Base-by-base conservation (phyloP, 2,113 vertebrate species). In the Catharus bicknelli region DNA sequence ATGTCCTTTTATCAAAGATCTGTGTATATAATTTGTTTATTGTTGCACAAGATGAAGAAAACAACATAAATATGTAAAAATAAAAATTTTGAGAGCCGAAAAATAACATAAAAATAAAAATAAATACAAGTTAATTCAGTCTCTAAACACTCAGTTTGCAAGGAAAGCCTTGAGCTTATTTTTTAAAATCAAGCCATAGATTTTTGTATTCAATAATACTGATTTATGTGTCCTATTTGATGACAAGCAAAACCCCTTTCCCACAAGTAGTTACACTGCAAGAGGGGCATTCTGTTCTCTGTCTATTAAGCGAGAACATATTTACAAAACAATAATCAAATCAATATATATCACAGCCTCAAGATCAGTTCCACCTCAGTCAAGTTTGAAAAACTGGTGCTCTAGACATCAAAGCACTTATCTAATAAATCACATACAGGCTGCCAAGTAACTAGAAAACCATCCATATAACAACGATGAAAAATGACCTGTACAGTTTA, bases 381-480 rank as follows among this genome's bases (percentile, higher is more conserved):
- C 51, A 88, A 72, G 55, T 86, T 88, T 92, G 77, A 94, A 94
- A 95, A 96, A 93, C 73, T 68, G 50, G 50, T 84, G 34, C 67
- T 75, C 3, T 67, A 91, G 76, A 83, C 82, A 94, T 79, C 80
- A 91, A 82, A 92, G 45, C 69, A 79, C 34, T 93, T 64, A 55
- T 78, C 51, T 79, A 83, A 95, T 94, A 96, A 95, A 96, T 96
- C 93, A 95, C n/a, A 20, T 62, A 72, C 23, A 62, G 75, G 22
- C 84, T 95, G 88, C 55, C 95, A 96, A 91, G 73, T 76, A 92
- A 92, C 79, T 83, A 92, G 93, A 50, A 93, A 93, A 64, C 80
- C 80, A 77, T 93, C 77, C 67, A 51, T 88, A 67, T 55, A 96
- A 70, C 86, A 90, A 93, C 63, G 21, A 95, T 94, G 90, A 96